Conservation (phyloP, 1,140 invertebrate genomes). For the Orchestia grillus region DNA sequence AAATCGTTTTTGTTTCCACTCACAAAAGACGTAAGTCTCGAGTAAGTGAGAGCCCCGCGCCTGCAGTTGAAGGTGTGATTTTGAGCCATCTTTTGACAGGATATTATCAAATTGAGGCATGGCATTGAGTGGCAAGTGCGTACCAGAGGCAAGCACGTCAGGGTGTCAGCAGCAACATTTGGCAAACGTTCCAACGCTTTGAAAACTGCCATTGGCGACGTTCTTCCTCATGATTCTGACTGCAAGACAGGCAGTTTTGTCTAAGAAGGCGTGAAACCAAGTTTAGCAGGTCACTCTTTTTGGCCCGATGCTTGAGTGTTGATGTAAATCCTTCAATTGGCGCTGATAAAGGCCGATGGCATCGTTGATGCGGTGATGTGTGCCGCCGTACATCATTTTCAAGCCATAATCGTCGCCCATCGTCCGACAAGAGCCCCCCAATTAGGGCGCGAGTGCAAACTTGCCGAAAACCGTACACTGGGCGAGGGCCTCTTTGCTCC, state of each 20-base stretch:
- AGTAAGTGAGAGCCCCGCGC: neutral
- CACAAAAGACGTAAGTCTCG: neutral
- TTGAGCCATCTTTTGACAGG: neutral
- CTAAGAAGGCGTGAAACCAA: neutral
- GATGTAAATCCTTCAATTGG: constrained; percentile 47
- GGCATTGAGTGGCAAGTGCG: neutral
- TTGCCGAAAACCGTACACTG: neutral
- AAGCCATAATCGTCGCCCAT: constrained; percentile 16
- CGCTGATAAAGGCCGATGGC: constrained; percentile 43
- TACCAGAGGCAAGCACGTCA: too few relatives aligned
- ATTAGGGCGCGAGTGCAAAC: constrained; percentile 20
- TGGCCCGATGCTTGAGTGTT: neutral
- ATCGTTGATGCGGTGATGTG: constrained; percentile 29
- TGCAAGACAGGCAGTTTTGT: neutral
- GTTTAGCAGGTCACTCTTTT: neutral
- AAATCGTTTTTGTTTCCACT: neutral
- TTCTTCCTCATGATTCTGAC: neutral
- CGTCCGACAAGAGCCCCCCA: constrained; percentile 11
- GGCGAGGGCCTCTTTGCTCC: too few relatives aligned
- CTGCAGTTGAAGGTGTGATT: neutral
- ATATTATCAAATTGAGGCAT: neutral
- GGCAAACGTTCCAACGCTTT: neutral
- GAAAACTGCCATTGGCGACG: neutral
- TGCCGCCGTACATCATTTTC: constrained; percentile 20
- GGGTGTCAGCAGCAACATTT: neutral